Base-by-base conservation (phyloP, 92 coral and sea anemone species). In the Paragorgia papillata region DNA sequence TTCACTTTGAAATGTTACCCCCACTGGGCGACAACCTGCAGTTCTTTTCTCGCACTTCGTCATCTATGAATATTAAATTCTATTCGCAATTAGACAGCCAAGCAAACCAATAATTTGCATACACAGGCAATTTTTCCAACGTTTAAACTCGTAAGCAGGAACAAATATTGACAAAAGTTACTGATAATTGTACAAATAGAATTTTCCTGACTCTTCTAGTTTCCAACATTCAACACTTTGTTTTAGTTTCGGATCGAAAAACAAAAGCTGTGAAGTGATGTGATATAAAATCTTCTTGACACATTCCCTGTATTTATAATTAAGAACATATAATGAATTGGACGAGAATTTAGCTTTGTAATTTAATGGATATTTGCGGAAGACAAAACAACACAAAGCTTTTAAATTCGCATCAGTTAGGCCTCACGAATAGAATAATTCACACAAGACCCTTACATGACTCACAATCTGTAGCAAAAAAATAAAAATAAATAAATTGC, bases 41-140 rank as follows among this genome's bases (percentile, higher is more conserved):
- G 20, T n/a, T 21, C 37, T 44, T 32, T 10, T 67, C 44, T 9
- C 66, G 26, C 20, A 9, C 9, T 28, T 9, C 9, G 21, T 46
- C 10, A 7, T 12, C 22, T 9, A 67, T 67, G 74, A 67, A 67
- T 67, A 67, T 67, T 67, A 51, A 41, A 41, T 67, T 21, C 57
- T 41, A 24, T 27, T 3, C 28, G 57, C 74, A 67, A 67, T 41
- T 67, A 67, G 19, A 25, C 51, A 22, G 34, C 13, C 28, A 26
- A 7, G 0, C 32, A 12, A 15, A 25, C 18, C 64, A 12, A 33
- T 66, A 26, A 67, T 67, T 67, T 67, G 10, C 74, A 43, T 67
- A 67, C 56, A 46, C n/a, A n/a, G n/a, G n/a, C 33, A 39, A 22
- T 12, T 19, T 26, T 58, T 55, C 22, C 19, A 27, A 65, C 33